phyloP scores from a whole-genome alignment of 2,797 vertebrate species.

The Fratercula arctica region DNA sequence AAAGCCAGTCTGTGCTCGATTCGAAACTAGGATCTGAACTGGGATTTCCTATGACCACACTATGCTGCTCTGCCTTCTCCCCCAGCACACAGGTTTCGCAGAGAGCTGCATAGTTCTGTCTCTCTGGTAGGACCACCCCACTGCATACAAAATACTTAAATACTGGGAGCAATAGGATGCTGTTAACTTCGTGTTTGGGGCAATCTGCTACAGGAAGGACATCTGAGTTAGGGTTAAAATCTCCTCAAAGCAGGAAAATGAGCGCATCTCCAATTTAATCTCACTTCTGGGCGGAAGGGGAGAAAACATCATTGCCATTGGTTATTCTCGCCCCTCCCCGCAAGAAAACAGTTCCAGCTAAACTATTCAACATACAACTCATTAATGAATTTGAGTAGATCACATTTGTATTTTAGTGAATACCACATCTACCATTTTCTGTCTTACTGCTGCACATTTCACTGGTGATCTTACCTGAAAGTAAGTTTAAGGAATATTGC shows the following conservation, averaged over 20 bases:
- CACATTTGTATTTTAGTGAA: not conserved
- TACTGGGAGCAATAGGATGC: not conserved
- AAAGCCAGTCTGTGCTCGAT: rapidly evolving
- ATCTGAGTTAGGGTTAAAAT: not conserved
- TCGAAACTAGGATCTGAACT: not conserved
- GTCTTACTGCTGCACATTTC: not conserved
- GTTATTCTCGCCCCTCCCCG: not conserved
- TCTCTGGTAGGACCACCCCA: not conserved
- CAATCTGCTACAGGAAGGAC: not conserved
- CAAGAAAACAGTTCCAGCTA: not conserved
- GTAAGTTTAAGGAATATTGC: not conserved
- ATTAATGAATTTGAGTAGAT: not conserved
- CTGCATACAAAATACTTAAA: not conserved
- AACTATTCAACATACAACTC: not conserved
- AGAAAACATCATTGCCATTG: not conserved
- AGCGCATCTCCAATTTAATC: not conserved
- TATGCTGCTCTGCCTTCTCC: rapidly evolving
- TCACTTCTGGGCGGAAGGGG: not conserved
- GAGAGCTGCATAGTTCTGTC: rapidly evolving
- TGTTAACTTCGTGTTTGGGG: not conserved
- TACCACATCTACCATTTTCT: not conserved
- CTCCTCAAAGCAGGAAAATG: not conserved
- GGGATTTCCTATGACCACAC: not conserved
- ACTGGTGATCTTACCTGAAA: not conserved
- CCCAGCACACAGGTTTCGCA: not conserved